These are phyloP conservation scores for Barypeithes pellucidus DNA, from an alignment of 2,888 invertebrate species.

Conservation along the genomic window DNA sequence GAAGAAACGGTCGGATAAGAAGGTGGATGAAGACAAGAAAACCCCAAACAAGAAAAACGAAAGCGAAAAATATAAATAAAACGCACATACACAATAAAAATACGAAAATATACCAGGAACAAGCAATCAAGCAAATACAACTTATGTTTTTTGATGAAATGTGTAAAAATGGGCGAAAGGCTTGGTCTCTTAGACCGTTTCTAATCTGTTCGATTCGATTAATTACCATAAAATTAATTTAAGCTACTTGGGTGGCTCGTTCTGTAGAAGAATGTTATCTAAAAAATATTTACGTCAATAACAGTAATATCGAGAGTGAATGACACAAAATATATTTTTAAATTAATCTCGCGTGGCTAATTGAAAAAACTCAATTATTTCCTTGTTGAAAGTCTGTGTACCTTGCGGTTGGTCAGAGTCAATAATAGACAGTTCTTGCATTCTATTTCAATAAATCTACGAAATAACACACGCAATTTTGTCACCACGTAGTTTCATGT, in stretches of 20 bases:
- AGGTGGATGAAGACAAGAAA: too few relatives aligned
- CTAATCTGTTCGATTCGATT: not conserved
- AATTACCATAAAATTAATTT: slow-evolving; percentile 1
- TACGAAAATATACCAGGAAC: not conserved
- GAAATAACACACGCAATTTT: too few relatives aligned
- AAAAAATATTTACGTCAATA: not conserved
- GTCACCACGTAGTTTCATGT: too few relatives aligned
- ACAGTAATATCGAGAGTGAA: slow-evolving; percentile 18
- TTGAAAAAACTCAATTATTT: slow-evolving; percentile 47
- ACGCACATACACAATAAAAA: not conserved
- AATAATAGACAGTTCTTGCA: too few relatives aligned
- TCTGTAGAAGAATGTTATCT: not conserved
- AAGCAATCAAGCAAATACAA: not conserved
- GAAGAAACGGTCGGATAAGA: too few relatives aligned
- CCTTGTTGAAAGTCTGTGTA: slow-evolving; percentile 53
- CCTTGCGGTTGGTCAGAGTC: slow-evolving; percentile 46
- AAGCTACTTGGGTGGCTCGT: slow-evolving; percentile 10
- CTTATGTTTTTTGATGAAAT: not conserved
- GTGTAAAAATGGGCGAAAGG: not conserved
- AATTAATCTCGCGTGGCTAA: slow-evolving; percentile 27
- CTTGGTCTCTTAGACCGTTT: not conserved
- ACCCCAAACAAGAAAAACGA: too few relatives aligned
- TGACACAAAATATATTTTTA: slow-evolving; percentile 30
- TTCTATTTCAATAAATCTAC: too few relatives aligned
- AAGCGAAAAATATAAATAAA: too few relatives aligned